Percentiles rank a stretch among this genome's conserved stretches.
These are phyloP conservation scores for Geopemphigus sp. DNA, from an alignment of 1,140 invertebrate genomes.

Conservation along the genomic window DNA sequence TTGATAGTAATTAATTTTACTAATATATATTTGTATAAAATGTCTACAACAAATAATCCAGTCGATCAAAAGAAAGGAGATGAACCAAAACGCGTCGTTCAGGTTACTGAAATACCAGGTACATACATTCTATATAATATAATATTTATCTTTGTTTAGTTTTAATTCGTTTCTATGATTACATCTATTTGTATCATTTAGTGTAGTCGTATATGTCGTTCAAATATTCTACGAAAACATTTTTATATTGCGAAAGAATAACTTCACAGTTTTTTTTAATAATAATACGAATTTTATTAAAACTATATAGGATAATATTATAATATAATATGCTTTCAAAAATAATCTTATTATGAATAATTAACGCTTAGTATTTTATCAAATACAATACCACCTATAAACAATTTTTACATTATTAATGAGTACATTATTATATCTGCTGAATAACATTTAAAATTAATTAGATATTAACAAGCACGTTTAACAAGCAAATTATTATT, in stretches of 20 bases:
- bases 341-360: not conserved
- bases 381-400: not conserved
- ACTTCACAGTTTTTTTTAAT: not conserved
- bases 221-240: not conserved
- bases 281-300: not conserved
- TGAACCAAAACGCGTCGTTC: conserved; percentile 15
- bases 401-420: not conserved
- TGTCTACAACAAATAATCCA: conserved; percentile 19
- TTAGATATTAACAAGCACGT: not conserved
- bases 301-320: not conserved
- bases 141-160: not conserved
- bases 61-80: conserved; percentile 29
- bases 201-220: not conserved
- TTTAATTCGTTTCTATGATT: not conserved
- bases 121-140: not conserved
- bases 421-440: not conserved
- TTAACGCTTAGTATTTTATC: not conserved
- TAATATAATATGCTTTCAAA: not conserved
- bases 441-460: not conserved
- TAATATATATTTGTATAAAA: not conserved
- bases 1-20: too few species aligned
- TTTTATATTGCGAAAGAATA: too few species aligned
- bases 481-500: too few species aligned
- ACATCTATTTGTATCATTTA: not conserved
- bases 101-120: conserved; percentile 12